Evolutionary conservation across 2,888 invertebrate species (phyloP).

Genomic region (Zaprionus obscuricornis): DNA sequence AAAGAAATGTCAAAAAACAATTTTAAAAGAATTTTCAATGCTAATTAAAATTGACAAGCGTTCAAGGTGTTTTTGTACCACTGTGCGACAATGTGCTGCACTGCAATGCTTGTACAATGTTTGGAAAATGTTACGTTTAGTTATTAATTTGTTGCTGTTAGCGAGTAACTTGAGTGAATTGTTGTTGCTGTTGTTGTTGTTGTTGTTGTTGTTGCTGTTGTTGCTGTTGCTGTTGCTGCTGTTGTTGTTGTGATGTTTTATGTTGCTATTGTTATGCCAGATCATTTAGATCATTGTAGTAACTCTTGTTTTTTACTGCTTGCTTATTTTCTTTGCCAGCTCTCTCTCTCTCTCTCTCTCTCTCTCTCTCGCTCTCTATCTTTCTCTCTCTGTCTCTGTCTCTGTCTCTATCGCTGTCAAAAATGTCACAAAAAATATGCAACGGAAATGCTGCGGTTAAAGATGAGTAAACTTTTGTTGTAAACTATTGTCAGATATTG

Average conservation of each 20-base stretch:
- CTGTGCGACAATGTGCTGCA: slow-evolving; percentile 28
- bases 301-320: slow-evolving; percentile 1
- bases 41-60: background rate
- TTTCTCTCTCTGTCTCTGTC: too few species aligned
- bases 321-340: slow-evolving; percentile 10
- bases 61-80: slow-evolving; percentile 4
- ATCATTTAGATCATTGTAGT: slow-evolving; percentile 53
- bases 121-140: slow-evolving; percentile 62
- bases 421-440: too few species aligned
- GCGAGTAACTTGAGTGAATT: slow-evolving; percentile 42
- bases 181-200: slow-evolving; percentile 10
- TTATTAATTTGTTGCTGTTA: slow-evolving; percentile 61
- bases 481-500: too few species aligned
- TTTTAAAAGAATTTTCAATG: too few species aligned
- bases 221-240: too few species aligned
- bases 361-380: too few species aligned
- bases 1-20: too few species aligned
- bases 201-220: too few species aligned
- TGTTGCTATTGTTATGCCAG: slow-evolving; percentile 64
- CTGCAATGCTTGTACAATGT: slow-evolving; percentile 65
- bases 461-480: too few species aligned
- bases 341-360: too few species aligned
- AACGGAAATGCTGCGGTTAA: too few species aligned
- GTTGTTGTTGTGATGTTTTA: slow-evolving; percentile 49
- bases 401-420: too few species aligned